Conservation (phyloP, 2,888 invertebrate genomes). For the Chymomyza fuscimana region DNA sequence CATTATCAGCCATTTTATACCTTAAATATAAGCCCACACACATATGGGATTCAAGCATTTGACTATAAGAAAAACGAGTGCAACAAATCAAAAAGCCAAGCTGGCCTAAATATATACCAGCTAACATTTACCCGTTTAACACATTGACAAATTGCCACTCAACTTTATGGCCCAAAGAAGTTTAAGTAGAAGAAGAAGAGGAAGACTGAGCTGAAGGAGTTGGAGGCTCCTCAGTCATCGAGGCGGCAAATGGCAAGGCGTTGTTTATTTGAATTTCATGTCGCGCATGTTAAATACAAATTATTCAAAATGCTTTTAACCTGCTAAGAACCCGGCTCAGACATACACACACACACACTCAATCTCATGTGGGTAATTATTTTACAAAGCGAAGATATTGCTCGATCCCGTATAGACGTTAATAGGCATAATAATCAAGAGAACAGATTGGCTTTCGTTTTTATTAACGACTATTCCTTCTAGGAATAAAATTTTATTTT, state of each 20-base stretch:
- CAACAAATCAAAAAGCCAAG: conserved; percentile 67
- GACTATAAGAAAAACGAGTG: conserved; percentile 68
- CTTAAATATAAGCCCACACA: conserved; percentile 30
- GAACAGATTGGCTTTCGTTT: too few species aligned
- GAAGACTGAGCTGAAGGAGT: background rate
- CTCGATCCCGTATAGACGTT: too few species aligned
- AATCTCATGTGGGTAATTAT: conserved; percentile 1
- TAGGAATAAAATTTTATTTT: too few species aligned
- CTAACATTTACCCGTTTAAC: conserved; percentile 57
- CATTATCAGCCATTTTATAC: conserved; percentile 39
- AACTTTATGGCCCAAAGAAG: conserved; percentile 40
- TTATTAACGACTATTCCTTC: too few species aligned
- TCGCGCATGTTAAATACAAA: conserved; percentile 74
- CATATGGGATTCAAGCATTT: conserved; percentile 47
- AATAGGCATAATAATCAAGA: too few species aligned
- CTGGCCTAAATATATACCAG: conserved; percentile 37
- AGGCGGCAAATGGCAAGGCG: conserved; percentile 39
- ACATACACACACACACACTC: conserved; percentile 37
- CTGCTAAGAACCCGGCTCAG: conserved; percentile 27
- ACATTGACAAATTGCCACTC: conserved; percentile 71
- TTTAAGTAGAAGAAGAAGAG: background rate
- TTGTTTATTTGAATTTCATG: conserved; percentile 72
- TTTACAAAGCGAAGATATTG: too few species aligned
- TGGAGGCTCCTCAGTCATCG: conserved; percentile 2
- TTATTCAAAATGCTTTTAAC: conserved; percentile 64